A percentile compares a stretch with the other conserved stretches of the same genome.
phyloP scores from a whole-genome alignment of 2,113 vertebrate genomes.

The Halichoeres trimaculatus region DNA sequence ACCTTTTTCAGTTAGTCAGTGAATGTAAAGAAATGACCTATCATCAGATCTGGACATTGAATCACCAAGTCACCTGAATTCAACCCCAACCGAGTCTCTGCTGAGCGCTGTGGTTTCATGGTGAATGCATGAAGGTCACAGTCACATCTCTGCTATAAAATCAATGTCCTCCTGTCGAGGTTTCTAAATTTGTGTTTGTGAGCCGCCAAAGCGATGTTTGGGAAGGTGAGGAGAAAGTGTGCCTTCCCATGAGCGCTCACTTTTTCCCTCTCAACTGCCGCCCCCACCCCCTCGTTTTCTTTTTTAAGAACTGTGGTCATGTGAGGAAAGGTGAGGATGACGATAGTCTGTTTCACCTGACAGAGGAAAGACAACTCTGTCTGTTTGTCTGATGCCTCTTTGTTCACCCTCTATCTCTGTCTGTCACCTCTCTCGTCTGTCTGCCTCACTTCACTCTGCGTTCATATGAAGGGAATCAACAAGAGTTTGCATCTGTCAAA shows the following conservation, averaged over 20 bases:
- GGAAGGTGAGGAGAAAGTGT: slow-evolving; percentile 52
- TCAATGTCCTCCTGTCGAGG: slow-evolving; percentile 52
- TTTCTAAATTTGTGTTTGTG: slow-evolving; percentile 64
- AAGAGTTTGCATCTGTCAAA: background rate
- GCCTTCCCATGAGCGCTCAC: slow-evolving; percentile 7
- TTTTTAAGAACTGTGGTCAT: slow-evolving; percentile 48
- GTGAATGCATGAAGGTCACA: slow-evolving; percentile 40
- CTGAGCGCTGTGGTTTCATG: background rate
- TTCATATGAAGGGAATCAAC: background rate
- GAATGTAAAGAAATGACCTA: no score
- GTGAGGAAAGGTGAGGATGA: slow-evolving; percentile 52
- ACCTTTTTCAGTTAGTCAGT: no score
- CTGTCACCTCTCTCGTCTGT: slow-evolving; percentile 1
- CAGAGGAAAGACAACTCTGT: slow-evolving; percentile 36
- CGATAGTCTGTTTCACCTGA: slow-evolving; percentile 49
- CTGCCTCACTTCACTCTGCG: background rate
- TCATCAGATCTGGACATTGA: no score
- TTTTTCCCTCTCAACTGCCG: background rate
- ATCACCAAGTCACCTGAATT: no score
- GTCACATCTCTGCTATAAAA: slow-evolving; percentile 31
- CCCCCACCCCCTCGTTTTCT: slow-evolving; percentile 2
- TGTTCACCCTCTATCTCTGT: background rate
- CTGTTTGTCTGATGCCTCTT: slow-evolving; percentile 5
- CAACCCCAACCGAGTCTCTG: background rate
- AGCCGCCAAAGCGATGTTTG: slow-evolving; percentile 17